Conservation (phyloP, 1,140 invertebrate species). For the Hylaeus anthracinus region DNA sequence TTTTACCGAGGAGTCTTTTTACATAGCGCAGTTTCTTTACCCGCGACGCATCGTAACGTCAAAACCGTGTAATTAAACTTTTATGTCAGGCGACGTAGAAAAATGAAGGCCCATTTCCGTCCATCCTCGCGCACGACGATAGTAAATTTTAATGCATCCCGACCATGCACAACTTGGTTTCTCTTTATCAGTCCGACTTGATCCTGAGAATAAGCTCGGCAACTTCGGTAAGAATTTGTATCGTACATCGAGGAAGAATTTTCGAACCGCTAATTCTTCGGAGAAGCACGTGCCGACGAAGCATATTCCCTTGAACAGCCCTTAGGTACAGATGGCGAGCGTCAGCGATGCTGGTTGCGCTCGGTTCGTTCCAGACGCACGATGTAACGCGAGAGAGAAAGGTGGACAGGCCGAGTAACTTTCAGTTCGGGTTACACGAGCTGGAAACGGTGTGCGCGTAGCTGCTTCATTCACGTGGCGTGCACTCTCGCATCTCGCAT, state of each 20-base stretch:
- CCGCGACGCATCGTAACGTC: conserved; percentile 46
- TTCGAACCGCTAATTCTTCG: not conserved
- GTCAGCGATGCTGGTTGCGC: conserved; percentile 46
- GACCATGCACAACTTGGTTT: too few species aligned
- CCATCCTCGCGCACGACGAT: not conserved
- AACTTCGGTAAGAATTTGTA: too few species aligned
- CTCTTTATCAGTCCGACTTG: too few species aligned
- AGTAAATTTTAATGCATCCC: not conserved
- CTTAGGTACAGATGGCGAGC: conserved; percentile 68
- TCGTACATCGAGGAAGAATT: too few species aligned
- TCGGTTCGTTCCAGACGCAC: conserved; percentile 12
- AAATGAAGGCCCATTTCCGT: conserved; percentile 24
- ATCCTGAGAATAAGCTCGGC: too few species aligned
- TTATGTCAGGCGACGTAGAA: conserved; percentile 37
- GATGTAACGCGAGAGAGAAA: conserved; percentile 41
- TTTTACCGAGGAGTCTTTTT: conserved; percentile 42
- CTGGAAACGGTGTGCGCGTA: conserved; percentile 37
- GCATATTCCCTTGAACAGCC: conserved; percentile 66
- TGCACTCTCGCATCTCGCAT: conserved; percentile 17
- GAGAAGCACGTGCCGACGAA: conserved; percentile 67
- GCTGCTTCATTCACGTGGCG: conserved; percentile 53
- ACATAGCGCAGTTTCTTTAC: conserved; percentile 3
- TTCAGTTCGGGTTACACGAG: conserved; percentile 59
- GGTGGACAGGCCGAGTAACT: conserved; percentile 37
- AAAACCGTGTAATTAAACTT: conserved; percentile 49